Percentiles rank a stretch among this genome's conserved stretches.
phyloP scores from a whole-genome alignment of 2,113 vertebrate species.

The Talpa occidentalis region DNA sequence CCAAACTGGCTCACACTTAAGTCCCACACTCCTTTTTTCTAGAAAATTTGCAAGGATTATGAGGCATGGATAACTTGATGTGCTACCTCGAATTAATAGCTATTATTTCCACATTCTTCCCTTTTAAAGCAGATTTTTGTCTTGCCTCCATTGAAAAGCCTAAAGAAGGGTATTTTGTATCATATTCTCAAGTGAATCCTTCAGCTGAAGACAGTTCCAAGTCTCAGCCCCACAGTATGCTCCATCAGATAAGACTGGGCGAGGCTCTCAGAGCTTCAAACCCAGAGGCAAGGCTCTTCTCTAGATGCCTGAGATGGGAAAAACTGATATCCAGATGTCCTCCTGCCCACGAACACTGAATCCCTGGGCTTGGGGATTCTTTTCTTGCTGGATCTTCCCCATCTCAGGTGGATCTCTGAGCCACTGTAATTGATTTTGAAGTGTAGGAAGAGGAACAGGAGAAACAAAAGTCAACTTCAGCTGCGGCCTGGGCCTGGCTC shows the following conservation, averaged over 20 bases:
- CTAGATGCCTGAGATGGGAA: not conserved
- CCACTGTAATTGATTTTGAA: not conserved
- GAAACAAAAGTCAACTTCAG: not conserved
- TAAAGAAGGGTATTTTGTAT: not conserved
- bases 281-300: not conserved
- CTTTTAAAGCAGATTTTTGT: not conserved
- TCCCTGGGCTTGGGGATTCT: not conserved
- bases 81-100: not conserved
- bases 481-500: not conserved
- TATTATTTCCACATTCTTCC: not conserved
- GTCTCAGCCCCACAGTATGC: not conserved
- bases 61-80: not conserved
- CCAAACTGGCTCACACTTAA: not conserved
- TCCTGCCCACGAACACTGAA: not conserved
- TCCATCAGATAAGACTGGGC: too few relatives aligned
- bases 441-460: not conserved
- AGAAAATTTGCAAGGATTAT: not conserved
- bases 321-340: not conserved
- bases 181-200: not conserved
- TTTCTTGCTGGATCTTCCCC: not conserved
- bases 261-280: not conserved
- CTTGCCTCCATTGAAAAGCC: not conserved
- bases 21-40: not conserved
- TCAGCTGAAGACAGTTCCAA: not conserved
- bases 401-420: not conserved